Percentiles rank a stretch among this genome's conserved stretches.
Conservation (phyloP, 30 jellyfish, hydroid and myxozoan species). For the Rhopilema esculentum region DNA sequence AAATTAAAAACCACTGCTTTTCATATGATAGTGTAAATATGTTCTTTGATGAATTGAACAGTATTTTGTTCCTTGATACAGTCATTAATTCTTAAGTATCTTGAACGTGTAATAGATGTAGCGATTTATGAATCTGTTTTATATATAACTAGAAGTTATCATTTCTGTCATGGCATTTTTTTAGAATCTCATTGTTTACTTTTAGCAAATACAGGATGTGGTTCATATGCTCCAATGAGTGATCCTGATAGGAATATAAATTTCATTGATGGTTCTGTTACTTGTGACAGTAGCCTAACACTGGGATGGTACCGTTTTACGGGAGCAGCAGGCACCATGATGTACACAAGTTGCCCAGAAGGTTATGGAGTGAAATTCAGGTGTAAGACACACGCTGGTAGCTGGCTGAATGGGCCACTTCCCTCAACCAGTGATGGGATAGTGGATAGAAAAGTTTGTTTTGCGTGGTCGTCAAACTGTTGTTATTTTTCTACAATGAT, state of each 20-base stretch:
- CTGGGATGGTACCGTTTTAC: constrained; percentile 30
- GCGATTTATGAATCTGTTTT: too few species aligned
- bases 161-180: not conserved
- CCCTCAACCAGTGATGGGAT: constrained; percentile 29
- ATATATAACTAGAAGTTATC: not conserved
- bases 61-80: too few species aligned
- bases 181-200: too few species aligned
- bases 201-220: not conserved
- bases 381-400: constrained; percentile 46
- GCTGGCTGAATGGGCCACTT: constrained; percentile 43
- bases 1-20: too few species aligned
- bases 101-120: too few species aligned
- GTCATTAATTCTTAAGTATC: too few species aligned
- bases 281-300: constrained; percentile 15
- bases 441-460: constrained; percentile 37
- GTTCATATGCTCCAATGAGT: not conserved
- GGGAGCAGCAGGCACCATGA: constrained; percentile 36
- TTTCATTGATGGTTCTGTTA: not conserved
- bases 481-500: constrained; percentile 1
- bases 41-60: too few species aligned
- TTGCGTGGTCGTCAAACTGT: constrained; percentile 5
- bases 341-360: constrained; percentile 10
- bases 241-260: not conserved
- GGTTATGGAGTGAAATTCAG: constrained; percentile 22
- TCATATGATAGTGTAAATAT: too few species aligned